phyloP scores from a whole-genome alignment of 2,113 vertebrate species.

The Plecotus auritus region DNA sequence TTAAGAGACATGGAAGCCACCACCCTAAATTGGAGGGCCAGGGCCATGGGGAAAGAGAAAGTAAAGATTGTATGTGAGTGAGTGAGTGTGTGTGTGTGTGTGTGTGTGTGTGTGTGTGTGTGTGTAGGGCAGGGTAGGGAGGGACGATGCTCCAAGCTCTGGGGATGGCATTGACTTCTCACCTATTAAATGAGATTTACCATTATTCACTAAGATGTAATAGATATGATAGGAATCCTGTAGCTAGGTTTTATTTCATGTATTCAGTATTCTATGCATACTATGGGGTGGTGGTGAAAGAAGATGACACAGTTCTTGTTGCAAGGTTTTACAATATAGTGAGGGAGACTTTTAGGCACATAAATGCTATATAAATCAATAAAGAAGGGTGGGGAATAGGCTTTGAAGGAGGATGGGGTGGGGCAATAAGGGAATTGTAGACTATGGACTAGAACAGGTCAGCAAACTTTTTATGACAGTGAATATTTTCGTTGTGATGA shows the following conservation, averaged over 20 bases:
- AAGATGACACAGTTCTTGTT: not conserved
- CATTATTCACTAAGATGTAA: not conserved
- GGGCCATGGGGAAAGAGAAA: not conserved
- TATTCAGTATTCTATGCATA: not conserved
- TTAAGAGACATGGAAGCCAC: not conserved
- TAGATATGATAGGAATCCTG: not conserved
- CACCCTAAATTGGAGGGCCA: not conserved
- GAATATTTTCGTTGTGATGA: not conserved
- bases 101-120: not conserved
- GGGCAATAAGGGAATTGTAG: not conserved
- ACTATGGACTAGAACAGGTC: not conserved
- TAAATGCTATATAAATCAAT: conserved; percentile 11
- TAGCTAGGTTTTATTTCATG: not conserved
- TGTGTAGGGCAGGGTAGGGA: not conserved
- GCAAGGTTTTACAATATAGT: not conserved
- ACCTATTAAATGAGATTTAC: not conserved
- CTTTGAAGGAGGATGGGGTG: not conserved
- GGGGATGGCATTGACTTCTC: not conserved
- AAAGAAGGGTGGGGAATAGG: not conserved
- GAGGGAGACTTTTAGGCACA: not conserved
- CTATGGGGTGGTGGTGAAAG: not conserved
- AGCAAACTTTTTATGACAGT: not conserved
- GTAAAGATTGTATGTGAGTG: not conserved
- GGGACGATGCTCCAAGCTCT: not conserved
- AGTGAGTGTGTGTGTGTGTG: too few species aligned